Evolutionary conservation across 1,140 invertebrate species (phyloP).

Genomic region (Drosophila melanogaster): Release_6_plus_ISO1_MT NT_033777.3:20794001-20794500

Average conservation of each 20-base stretch:
- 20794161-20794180: slow-evolving; percentile 17
- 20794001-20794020: slow-evolving; percentile 1
- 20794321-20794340: slow-evolving; percentile 31
- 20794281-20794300: slow-evolving; percentile 33
- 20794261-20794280: slow-evolving; percentile 24
- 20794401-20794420: slow-evolving; percentile 38
- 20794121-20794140: slow-evolving; percentile 41
- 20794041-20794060: slow-evolving; percentile 13
- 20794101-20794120: slow-evolving; percentile 48
- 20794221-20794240: slow-evolving; percentile 45
- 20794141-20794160: slow-evolving; percentile 53
- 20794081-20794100: slow-evolving; percentile 25
- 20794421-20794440: slow-evolving; percentile 63
- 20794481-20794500: slow-evolving; percentile 83
- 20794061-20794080: slow-evolving; percentile 14
- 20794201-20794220: slow-evolving; percentile 42
- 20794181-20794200: neutral
- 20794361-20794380: slow-evolving; percentile 12
- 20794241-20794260: slow-evolving; percentile 74
- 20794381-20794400: slow-evolving; percentile 25
- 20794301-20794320: slow-evolving; percentile 45
- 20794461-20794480: slow-evolving; percentile 71
- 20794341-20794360: slow-evolving; percentile 13
- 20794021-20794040: slow-evolving; percentile 34
- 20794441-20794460: slow-evolving; percentile 57